Base-by-base conservation (phyloP, 2,113 vertebrate genomes). In the Triplophysa rosa region DNA sequence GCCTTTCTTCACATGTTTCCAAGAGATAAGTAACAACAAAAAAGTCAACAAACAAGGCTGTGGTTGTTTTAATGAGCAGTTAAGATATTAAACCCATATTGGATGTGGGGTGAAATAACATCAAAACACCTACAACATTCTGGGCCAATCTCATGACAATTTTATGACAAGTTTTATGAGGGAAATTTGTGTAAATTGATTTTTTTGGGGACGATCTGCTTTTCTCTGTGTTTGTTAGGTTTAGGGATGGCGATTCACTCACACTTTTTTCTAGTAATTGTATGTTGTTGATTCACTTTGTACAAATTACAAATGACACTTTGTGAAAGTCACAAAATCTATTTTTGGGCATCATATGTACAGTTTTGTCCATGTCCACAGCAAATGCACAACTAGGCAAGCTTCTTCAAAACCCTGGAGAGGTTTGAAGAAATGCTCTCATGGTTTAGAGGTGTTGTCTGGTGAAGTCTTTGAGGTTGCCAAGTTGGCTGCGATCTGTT, bases 401-500 rank as follows among this genome's bases (percentile, higher is more conserved):
- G 17, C 9, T 16, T 21, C 8, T 72, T 19, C 52, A 58, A 59
- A 56, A 11, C 21, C 14, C 37, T 47, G 21, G 42, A 16, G 4
- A 2, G 54, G 49, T 58, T 58, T 58, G 21, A 58, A 21, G 16
- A 45, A 63, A 45, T 0, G 37, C 40, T 74, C 2, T 9, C 47
- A 58, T 47, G 72, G 72, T 74, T 63, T 62, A 62, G 45, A 85
- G 86, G 89, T 82, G 81, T 83, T 84, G 49, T 58, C 62, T 74
- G 63, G 33, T 33, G 5, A 9, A 82, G 80, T 82, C 83, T 81
- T 79, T 80, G 42, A 6, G 69, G 65, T 77, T 45, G 29, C 23
- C 62, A 8, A 2, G 47, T 62, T 68, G 33, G 29, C 70, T 79
- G 56, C 7, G 1, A 33, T 47, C 13, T 58, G 49, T 45, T 58